Evolutionary conservation across 2,888 invertebrate species (phyloP).

Genomic region (Tiliacea aurago): DNA sequence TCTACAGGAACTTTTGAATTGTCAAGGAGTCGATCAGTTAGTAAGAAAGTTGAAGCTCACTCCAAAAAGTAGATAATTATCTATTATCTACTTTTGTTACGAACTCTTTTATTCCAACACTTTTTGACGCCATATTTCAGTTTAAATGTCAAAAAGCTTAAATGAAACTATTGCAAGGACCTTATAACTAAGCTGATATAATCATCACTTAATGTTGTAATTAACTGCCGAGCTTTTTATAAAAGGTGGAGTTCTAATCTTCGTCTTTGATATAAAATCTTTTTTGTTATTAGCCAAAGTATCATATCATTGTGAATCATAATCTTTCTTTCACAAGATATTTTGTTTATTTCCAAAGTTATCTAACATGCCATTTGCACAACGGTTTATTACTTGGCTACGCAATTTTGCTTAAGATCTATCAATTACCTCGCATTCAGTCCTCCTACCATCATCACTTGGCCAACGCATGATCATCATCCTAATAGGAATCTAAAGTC

Average conservation of each 20-base stretch:
- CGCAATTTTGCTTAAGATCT: not conserved
- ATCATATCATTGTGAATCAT: not conserved
- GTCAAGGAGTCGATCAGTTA: too few species aligned
- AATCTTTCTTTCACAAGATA: not conserved
- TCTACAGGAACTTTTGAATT: too few species aligned
- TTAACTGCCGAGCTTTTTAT: not conserved
- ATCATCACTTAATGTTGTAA: conserved; percentile 6
- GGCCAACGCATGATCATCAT: too few species aligned
- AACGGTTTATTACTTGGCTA: not conserved
- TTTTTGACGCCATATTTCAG: not conserved
- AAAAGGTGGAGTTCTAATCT: not conserved
- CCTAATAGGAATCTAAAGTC: too few species aligned
- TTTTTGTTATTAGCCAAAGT: not conserved
- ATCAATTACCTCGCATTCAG: too few species aligned
- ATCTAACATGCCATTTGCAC: not conserved
- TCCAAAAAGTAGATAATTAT: too few species aligned
- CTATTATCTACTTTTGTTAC: too few species aligned
- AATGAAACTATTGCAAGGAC: not conserved
- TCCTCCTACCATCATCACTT: too few species aligned
- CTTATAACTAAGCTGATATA: not conserved
- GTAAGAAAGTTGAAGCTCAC: too few species aligned
- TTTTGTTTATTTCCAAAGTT: not conserved
- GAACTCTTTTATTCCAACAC: too few species aligned
- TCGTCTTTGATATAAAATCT: not conserved
- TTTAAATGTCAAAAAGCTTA: not conserved